These are phyloP conservation scores for Lepidocyrtoides sp. DNA, from an alignment of 2,888 invertebrate genomes.

Conservation along the genomic window DNA sequence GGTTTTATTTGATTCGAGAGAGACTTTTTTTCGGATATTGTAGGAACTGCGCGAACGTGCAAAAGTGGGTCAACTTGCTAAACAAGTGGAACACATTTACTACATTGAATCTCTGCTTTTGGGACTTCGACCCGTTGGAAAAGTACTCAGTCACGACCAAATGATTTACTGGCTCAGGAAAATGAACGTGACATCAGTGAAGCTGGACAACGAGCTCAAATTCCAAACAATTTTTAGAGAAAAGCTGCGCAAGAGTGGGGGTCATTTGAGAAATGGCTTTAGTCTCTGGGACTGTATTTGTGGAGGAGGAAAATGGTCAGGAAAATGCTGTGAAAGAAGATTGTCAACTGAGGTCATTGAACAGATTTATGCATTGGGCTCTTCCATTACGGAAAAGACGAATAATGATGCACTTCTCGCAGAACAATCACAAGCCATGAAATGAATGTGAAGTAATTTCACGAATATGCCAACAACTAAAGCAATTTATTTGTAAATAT, in stretches of 20 bases:
- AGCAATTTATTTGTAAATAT: not conserved
- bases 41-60: constrained; percentile 77
- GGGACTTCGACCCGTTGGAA: constrained; percentile 57
- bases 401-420: constrained; percentile 58
- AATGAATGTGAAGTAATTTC: too few species aligned
- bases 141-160: constrained; percentile 38
- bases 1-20: too few species aligned
- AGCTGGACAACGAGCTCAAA: constrained; percentile 69
- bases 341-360: constrained; percentile 64
- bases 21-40: not conserved
- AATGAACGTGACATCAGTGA: constrained; percentile 73
- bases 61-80: constrained; percentile 71
- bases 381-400: constrained; percentile 60
- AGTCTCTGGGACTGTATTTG: constrained; percentile 52
- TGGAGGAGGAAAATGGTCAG: constrained; percentile 16
- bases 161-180: constrained; percentile 56
- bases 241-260: constrained; percentile 61
- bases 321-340: constrained; percentile 53
- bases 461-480: not conserved
- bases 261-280: constrained; percentile 54
- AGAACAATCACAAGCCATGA: constrained; percentile 56
- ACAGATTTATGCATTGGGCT: constrained; percentile 74
- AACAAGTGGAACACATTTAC: constrained; percentile 77
- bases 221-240: constrained; percentile 74
- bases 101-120: constrained; percentile 68